phyloP scores from a whole-genome alignment of 2,113 vertebrate genomes.

The Coryphaenoides rupestris region DNA sequence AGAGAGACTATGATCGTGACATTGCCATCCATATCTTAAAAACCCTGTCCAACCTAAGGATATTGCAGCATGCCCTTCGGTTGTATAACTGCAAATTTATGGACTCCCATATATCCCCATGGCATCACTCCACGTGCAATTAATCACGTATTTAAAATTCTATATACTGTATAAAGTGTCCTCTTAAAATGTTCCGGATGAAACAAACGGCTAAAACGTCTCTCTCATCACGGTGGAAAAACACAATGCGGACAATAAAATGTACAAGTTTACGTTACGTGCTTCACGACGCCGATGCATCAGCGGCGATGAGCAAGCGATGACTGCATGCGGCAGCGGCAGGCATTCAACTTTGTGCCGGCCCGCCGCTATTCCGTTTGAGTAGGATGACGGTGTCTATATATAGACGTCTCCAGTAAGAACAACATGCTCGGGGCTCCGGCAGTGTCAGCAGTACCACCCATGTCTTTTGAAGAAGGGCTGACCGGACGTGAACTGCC shows the following conservation, averaged over 20 bases:
- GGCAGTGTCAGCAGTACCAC: slow-evolving; percentile 26
- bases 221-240: too few species aligned
- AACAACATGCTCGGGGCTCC: slow-evolving; percentile 47
- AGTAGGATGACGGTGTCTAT: slow-evolving; percentile 53
- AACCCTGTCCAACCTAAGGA: slow-evolving; percentile 17
- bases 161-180: too few species aligned
- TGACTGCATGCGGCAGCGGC: slow-evolving; percentile 11
- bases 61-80: slow-evolving; percentile 14
- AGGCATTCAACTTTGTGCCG: slow-evolving; percentile 39
- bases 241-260: too few species aligned
- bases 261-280: too few species aligned
- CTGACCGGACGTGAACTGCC: slow-evolving; percentile 32
- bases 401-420: slow-evolving; percentile 73
- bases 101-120: too few species aligned
- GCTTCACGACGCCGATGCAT: too few species aligned
- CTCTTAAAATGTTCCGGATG: too few species aligned
- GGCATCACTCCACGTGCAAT: too few species aligned
- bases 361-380: slow-evolving; percentile 74
- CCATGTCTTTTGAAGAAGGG: slow-evolving; percentile 30
- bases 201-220: too few species aligned
- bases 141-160: too few species aligned
- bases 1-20: slow-evolving; percentile 15
- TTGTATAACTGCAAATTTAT: too few species aligned
- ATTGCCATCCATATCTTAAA: not conserved
- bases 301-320: slow-evolving; percentile 7